These are phyloP conservation scores for Aythya baeri DNA, from an alignment of 2,113 vertebrate species.

Conservation along the genomic window DNA sequence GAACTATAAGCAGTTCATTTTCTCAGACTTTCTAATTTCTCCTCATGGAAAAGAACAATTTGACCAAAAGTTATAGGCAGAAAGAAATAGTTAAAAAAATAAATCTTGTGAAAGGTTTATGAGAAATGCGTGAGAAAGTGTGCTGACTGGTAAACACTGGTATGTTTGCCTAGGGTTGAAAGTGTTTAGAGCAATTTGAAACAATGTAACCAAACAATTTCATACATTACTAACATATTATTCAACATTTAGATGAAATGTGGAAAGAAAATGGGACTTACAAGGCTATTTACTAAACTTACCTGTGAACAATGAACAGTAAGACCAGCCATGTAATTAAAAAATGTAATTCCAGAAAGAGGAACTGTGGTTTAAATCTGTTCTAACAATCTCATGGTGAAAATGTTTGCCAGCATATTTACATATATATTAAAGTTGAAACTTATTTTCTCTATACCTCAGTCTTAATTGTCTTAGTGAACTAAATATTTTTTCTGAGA, in stretches of 20 bases:
- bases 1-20: accelerated
- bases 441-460: not conserved
- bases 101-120: not conserved
- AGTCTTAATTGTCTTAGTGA: not conserved
- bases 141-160: not conserved
- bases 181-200: not conserved
- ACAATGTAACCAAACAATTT: not conserved
- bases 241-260: not conserved
- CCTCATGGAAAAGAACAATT: not conserved
- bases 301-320: not conserved
- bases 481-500: not conserved
- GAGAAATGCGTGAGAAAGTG: not conserved
- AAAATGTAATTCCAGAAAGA: not conserved
- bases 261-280: not conserved
- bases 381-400: not conserved
- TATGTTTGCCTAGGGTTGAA: not conserved
- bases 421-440: not conserved
- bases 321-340: not conserved
- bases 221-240: not conserved
- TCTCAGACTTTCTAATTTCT: not conserved
- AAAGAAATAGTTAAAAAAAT: not conserved
- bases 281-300: not conserved
- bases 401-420: not conserved
- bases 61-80: not conserved
- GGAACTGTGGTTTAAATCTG: not conserved